Percentiles rank a stretch among this genome's conserved stretches.
These are phyloP conservation scores for Dicrurus megarhynchus DNA, from an alignment of 2,113 vertebrate genomes.

Conservation along the genomic window DNA sequence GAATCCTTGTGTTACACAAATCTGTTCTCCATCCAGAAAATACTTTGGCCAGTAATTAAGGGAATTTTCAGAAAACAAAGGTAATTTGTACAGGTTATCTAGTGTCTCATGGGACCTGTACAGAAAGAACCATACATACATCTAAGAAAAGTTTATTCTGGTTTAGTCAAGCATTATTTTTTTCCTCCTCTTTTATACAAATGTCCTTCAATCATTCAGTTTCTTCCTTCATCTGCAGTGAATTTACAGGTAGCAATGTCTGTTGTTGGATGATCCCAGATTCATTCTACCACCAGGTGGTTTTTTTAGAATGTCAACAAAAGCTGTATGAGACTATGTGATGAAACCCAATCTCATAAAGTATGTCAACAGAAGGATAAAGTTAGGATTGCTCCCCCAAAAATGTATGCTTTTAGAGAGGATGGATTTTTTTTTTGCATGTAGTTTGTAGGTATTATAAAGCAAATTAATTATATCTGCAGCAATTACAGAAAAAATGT, in stretches of 20 bases:
- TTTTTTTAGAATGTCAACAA: neutral
- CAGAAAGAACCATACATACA: neutral
- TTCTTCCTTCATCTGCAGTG: neutral
- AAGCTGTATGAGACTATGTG: neutral
- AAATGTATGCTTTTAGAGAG: neutral
- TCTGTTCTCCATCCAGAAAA: neutral
- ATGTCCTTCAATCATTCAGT: neutral
- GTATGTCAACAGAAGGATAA: neutral
- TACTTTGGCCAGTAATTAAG: neutral
- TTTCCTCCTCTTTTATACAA: neutral
- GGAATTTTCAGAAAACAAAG: neutral
- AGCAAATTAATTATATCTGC: neutral
- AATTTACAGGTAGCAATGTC: neutral
- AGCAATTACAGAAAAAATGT: neutral
- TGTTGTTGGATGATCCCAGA: neutral
- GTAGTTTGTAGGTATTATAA: neutral
- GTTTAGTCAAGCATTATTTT: neutral
- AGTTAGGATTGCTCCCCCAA: fast-evolving
- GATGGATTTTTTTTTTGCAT: no score
- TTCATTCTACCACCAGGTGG: neutral
- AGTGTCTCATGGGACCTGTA: neutral
- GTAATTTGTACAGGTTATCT: neutral
- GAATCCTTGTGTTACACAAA: neutral
- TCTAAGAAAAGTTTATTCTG: neutral
- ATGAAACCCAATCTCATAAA: neutral